Evolutionary conservation across 2,797 vertebrate genomes (phyloP), one percentile per base, ranked within the genome.

Genomic region (Anabacerthia variegaticeps): DNA sequence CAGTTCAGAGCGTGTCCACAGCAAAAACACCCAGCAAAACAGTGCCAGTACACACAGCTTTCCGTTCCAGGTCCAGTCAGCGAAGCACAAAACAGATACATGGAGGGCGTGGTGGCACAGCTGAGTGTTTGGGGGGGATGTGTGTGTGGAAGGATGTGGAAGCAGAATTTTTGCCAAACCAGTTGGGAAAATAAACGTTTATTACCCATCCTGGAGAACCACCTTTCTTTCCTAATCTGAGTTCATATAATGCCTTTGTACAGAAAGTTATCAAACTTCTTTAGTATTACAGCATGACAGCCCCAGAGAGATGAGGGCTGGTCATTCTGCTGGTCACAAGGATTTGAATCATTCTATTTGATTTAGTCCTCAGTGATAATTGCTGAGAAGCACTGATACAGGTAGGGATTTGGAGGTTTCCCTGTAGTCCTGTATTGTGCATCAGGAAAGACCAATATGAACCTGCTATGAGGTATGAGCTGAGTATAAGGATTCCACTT

Each of bases 1-100:
- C 48, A 92, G 78, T 85, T 77, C 92, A 95, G 86, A 89, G 32
- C 69, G 37, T 92, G 95, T 73, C 78, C 94, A 92, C 91, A 85
- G 82, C 56, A 65, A 79, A 97, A 91, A 69, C 49, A 48, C 44
- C 46, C 58, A 79, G 84, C 43, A 85, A 95, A 80, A 94, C 0
- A 95, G 20, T 21, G 43, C 69, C 66, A 88, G 67, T 11, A 78
- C 73, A 75, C 28, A 59, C 16, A 67, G 49, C 6, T 36, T 63
- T 79, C 79, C 13, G 37, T 43, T 87, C 84, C 81, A 78, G 36
- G 88, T 87, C 52, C 55, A 68, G 43, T 32, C 8, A 21, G 43
- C 37, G 71, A 93, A 90, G 85, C 55, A 44, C 37, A 84, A 63
- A 89, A 71, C 12, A 3, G 4, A 32, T 28, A 54, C 56, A 51